A percentile compares a stretch with the other conserved stretches of the same genome.
These are phyloP conservation scores for Cephalopterus ornatus DNA, from an alignment of 2,113 vertebrate species.

Conservation along the genomic window DNA sequence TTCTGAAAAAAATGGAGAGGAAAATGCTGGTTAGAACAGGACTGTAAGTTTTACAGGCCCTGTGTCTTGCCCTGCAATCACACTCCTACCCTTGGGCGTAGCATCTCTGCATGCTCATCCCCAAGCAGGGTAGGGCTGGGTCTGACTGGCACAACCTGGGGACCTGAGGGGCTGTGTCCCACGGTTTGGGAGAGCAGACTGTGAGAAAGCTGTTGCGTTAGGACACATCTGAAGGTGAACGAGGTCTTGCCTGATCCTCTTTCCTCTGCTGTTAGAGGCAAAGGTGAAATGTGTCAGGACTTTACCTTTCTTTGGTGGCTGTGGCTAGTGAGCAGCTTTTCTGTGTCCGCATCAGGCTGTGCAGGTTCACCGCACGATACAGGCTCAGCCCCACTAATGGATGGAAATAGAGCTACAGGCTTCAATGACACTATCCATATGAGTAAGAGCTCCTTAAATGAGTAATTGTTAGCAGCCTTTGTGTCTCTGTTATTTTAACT, in stretches of 20 bases:
- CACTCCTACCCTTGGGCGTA: fast-evolving
- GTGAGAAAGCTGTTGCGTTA: background rate
- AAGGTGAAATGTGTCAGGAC: background rate
- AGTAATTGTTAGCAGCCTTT: constrained; percentile 22
- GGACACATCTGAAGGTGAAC: fast-evolving
- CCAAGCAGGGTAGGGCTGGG: background rate
- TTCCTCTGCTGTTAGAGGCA: background rate
- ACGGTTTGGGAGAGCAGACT: background rate
- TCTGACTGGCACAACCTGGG: background rate
- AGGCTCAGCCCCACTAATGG: background rate
- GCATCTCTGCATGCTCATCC: background rate
- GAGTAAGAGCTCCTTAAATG: constrained; percentile 42
- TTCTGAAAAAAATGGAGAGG: background rate
- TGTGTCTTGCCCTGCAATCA: background rate
- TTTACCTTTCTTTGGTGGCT: background rate
- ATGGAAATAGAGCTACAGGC: background rate
- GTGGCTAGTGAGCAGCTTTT: background rate
- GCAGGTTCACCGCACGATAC: fast-evolving
- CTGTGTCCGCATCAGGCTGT: background rate
- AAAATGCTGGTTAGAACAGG: background rate
- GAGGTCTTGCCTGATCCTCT: fast-evolving
- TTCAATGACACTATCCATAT: background rate
- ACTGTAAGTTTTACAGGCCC: background rate
- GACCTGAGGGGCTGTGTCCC: fast-evolving
- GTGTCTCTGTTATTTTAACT: constrained; percentile 43